Evolutionary conservation across 1,140 invertebrate species (phyloP).

Genomic region (Ceratina calcarata): DNA sequence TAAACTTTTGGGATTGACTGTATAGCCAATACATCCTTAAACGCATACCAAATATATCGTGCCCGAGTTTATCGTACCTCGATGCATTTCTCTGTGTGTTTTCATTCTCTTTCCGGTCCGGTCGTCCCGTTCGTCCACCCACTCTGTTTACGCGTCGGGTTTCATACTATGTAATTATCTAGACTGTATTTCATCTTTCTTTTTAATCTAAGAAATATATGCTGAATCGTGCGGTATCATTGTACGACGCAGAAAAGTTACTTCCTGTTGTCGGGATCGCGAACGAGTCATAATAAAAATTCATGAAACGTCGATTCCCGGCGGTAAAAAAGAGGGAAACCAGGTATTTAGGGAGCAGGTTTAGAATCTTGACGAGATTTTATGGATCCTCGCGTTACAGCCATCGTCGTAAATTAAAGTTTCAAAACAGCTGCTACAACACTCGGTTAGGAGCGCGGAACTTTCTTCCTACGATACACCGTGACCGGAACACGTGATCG

Average conservation of each 20-base stretch:
- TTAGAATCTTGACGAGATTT: background rate
- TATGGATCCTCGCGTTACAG: background rate
- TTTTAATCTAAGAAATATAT: background rate
- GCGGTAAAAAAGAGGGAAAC: background rate
- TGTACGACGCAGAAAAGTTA: background rate
- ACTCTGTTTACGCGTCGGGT: too few species aligned
- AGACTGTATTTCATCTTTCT: background rate
- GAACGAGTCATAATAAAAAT: background rate
- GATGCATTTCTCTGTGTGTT: too few species aligned
- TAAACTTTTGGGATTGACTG: too few species aligned
- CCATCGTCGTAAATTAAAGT: conserved; percentile 19
- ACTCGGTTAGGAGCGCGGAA: background rate
- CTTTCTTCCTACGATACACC: background rate
- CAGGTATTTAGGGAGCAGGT: conserved; percentile 3
- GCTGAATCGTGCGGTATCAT: background rate
- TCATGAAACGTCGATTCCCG: background rate
- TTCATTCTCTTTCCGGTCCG: too few species aligned
- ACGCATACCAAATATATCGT: background rate
- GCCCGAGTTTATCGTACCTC: too few species aligned
- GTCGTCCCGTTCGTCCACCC: too few species aligned
- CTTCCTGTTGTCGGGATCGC: background rate
- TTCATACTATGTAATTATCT: too few species aligned
- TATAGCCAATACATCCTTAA: too few species aligned
- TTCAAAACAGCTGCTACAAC: conserved; percentile 10
- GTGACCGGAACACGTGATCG: background rate